These are phyloP conservation scores for Toxotes lorentzi DNA, from an alignment of 2,797 vertebrate species.

Conservation along the genomic window DNA sequence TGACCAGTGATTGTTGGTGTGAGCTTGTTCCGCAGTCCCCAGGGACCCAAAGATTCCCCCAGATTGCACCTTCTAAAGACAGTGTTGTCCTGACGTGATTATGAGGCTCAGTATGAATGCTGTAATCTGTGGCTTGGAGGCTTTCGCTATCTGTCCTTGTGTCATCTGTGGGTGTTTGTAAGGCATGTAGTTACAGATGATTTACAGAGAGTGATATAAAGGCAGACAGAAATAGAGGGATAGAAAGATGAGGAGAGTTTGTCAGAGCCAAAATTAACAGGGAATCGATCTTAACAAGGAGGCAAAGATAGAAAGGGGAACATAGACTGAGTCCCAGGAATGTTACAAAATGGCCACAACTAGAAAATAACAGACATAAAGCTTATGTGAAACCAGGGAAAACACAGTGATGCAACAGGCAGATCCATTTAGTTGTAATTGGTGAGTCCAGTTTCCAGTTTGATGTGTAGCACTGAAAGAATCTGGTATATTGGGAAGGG, in stretches of 20 bases:
- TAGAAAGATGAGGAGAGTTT: constrained; percentile 26
- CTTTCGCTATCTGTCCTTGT: constrained; percentile 43
- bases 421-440: constrained; percentile 23
- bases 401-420: constrained; percentile 22
- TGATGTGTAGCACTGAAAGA: constrained; percentile 16
- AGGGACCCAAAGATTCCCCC: constrained; percentile 43
- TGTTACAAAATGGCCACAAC: constrained; percentile 36
- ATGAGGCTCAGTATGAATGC: constrained; percentile 45
- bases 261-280: constrained; percentile 41
- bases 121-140: constrained; percentile 69
- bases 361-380: constrained; percentile 44
- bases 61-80: constrained; percentile 53
- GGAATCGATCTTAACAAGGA: constrained; percentile 37
- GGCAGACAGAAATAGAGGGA: constrained; percentile 26
- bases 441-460: constrained; percentile 22
- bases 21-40: constrained; percentile 21
- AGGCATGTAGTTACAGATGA: constrained; percentile 50
- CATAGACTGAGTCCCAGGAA: constrained; percentile 19
- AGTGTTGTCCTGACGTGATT: constrained; percentile 54
- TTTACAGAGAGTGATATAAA: constrained; percentile 64
- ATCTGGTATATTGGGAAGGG: not conserved
- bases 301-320: constrained; percentile 28
- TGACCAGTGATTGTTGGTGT: constrained; percentile 62
- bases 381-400: constrained; percentile 35
- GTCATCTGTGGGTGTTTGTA: constrained; percentile 47